Evolutionary conservation across 2,888 invertebrate species (phyloP), one percentile per base, ranked within the genome.

Genomic region (Apomyelois bistriatella): DNA sequence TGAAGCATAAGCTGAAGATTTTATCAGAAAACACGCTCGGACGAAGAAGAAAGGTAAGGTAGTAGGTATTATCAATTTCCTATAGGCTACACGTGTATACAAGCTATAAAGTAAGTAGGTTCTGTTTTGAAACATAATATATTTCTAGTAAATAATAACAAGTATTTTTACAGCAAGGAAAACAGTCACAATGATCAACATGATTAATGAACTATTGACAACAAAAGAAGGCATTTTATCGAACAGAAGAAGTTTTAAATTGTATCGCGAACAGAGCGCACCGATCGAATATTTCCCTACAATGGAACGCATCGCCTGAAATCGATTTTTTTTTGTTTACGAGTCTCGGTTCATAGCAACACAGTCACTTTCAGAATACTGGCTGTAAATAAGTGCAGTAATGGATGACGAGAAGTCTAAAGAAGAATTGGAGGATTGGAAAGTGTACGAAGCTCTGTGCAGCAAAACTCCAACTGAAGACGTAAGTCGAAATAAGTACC

Each of bases 391-490:
- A 55, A 55, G 52, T 32, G 32, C 17, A 48, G 50, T 13, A 40
- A 87, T 90, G 90, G 86, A 81, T 56, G 88, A 86, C 53, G 85
- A 87, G 28, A 85, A 87, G 61, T 75, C 62, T 35, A 83, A 80
- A 60, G 87, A 89, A 56, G 87, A 87, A 36, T 56, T 68, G 1
- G 94, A 95, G 72, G 95, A 95, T 78, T 95, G 95, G 93, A 92
- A 92, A 72, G 92, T 95, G 59, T 95, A 93, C 75, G 94, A 95
- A 82, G 91, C 93, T 4, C 81, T 95, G 57, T 93, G 93, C 62
- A 92, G 91, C 64, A 91, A 92, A 72, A 87, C 85, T 61, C 85
- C 88, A 10, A 83, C 82, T 8, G 46, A 46, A 43, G 92, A 92
- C 82, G 93, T 93, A 76, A 76, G 81, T 76, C 37, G 22, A n/a